Evolutionary conservation across 2,113 vertebrate species (phyloP), one percentile per base, ranked within the genome.

Genomic region (Ictalurus furcatus): DNA sequence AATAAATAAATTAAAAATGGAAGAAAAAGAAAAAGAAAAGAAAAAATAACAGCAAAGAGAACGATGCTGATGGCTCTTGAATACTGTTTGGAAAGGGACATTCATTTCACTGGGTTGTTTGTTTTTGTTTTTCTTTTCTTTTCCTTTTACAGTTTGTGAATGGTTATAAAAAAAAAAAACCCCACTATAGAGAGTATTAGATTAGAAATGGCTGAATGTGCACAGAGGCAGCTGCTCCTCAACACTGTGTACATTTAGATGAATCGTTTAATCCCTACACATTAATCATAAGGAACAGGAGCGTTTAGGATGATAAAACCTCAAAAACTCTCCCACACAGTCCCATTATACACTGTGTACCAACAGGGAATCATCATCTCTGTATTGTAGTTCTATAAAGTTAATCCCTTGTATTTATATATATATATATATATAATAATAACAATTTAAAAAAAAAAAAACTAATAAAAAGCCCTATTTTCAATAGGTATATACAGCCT

Each of bases 401-500:
- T 94, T 95, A 94, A 95, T 93, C 94, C 93, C 94, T 95, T 91
- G 93, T 94, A 92, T 95, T 94, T 80, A 78, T 87, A 90, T 52
- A 76, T 44, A 40, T 44, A 44, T 44, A 6, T 44, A 44, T 40
- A 40, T 40, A 44, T 44, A 56, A 56, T 13, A 69, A n/a, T 2
- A 69, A 69, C 0, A 9, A 65, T 44, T 34, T 40, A 40, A 40
- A 96, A 73, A 73, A 8, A 71, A 73, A 73, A 14, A 21, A 93
- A 97, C 89, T 95, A 96, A 96, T 95, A 88, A 95, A 88, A 95
- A 96, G 93, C 93, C 94, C 94, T 96, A 96, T 96, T 95, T 52
- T 96, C 89, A 91, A 94, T 90, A 95, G 94, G 94, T 98, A 97
- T 96, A 94, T 97, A 98, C 96, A 98, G 93, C 94, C 94, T 96